phyloP scores from a whole-genome alignment of 2,888 invertebrate species.

The Cordilura impudica region DNA sequence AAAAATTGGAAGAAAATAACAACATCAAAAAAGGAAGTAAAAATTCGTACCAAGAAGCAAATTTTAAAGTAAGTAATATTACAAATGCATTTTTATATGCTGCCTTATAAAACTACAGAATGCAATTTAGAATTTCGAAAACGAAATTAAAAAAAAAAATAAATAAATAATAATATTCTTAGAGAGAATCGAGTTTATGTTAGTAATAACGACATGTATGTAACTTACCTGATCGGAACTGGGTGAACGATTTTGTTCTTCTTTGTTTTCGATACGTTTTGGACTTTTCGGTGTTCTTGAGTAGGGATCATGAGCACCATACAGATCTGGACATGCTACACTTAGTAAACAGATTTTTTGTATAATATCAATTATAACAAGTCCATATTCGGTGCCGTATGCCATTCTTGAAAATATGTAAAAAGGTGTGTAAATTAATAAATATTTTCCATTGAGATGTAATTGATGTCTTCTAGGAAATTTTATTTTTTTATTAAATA shows the following conservation, averaged over 20 bases:
- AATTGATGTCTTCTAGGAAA: too few species aligned
- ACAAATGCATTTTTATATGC: conserved; percentile 57
- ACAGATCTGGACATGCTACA: conserved; percentile 93
- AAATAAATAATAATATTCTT: conserved; percentile 51
- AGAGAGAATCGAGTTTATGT: conserved; percentile 48
- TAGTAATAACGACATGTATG: conserved; percentile 29
- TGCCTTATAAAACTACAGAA: conserved; percentile 57
- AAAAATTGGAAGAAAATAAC: neutral
- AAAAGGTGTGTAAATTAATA: conserved; percentile 51
- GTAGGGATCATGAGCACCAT: conserved; percentile 92
- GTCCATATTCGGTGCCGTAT: conserved; percentile 97
- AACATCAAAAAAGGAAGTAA: conserved; percentile 18
- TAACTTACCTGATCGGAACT: conserved; percentile 91
- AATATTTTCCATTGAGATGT: neutral
- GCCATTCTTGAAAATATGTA: conserved; percentile 86
- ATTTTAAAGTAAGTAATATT: conserved; percentile 48
- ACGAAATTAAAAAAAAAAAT: conserved; percentile 28
- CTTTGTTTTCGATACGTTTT: conserved; percentile 80
- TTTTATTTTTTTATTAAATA: too few species aligned
- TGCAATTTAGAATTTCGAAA: conserved; percentile 62
- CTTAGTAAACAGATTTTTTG: conserved; percentile 93
- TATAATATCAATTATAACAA: conserved; percentile 95
- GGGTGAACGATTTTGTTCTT: conserved; percentile 87
- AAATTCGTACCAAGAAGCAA: conserved; percentile 54
- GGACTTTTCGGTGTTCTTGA: conserved; percentile 89